Evolutionary conservation across 2,888 invertebrate species (phyloP).

Genomic region (Adela reaumurella): DNA sequence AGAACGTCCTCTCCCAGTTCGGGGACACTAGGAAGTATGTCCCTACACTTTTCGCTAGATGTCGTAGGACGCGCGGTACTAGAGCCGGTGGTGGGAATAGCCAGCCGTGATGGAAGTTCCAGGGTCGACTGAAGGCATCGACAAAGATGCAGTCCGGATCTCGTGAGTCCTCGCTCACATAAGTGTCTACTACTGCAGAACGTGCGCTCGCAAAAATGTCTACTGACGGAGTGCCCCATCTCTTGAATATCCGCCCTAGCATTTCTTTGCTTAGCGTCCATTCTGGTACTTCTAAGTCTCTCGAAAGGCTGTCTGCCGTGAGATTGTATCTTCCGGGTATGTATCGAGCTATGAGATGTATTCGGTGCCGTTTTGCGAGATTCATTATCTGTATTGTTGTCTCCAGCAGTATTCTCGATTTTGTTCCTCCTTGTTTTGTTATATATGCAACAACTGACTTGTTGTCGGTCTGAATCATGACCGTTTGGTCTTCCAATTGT

Average conservation of each 20-base stretch:
- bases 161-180: conserved; percentile 5
- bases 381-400: too few species aligned
- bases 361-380: too few species aligned
- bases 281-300: too few species aligned
- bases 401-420: too few species aligned
- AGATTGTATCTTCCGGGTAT: too few species aligned
- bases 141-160: conserved; percentile 8
- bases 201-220: conserved; percentile 5
- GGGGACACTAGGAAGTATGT: conserved; percentile 16
- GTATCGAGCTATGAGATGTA: too few species aligned
- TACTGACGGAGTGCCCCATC: conserved; percentile 6
- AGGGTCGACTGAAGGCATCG: conserved; percentile 13
- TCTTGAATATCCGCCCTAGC: background rate
- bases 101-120: conserved; percentile 12
- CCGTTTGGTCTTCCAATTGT: too few species aligned
- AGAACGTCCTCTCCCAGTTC: conserved; percentile 15
- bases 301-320: too few species aligned
- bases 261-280: too few species aligned
- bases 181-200: conserved; percentile 3
- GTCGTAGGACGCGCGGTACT: conserved; percentile 12
- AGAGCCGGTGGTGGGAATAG: conserved; percentile 15
- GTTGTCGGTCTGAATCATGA: too few species aligned
- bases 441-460: too few species aligned
- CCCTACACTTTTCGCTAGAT: conserved; percentile 13
- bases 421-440: too few species aligned